Evolutionary conservation across 2,888 invertebrate genomes (phyloP), one percentile per base, ranked within the genome.

Genomic region (Alentia gelatinosa): DNA sequence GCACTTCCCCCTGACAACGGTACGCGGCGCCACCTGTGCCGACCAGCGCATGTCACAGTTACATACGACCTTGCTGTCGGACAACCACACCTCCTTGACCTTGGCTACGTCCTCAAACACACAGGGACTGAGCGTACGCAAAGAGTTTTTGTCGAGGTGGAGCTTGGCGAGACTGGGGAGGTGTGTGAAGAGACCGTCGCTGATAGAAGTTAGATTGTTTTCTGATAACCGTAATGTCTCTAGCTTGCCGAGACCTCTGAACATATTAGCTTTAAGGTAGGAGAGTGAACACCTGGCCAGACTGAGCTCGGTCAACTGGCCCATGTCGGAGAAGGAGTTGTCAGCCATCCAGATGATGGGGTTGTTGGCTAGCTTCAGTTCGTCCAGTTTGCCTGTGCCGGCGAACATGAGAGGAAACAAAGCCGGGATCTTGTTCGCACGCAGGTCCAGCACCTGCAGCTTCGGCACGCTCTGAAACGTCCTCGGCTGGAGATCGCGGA

Each of bases 341-440:
- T 91, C 91, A 30, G 90, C 92, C 30, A 93, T 91, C 84, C 93
- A 90, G 35, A 91, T 42, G 39, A 93, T 79, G 1, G 91, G 92
- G 89, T 93, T 93, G 37, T 92, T 68, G 42, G 68, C 84, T 19
- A 93, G 91, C 15, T 83, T 89, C 26, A 93, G 92, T 9, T 42
- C 90, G 79, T 91, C 79, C 15, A 93, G 91, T 9, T 33, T 63
- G 0, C 30, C n/a, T 74, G 93, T 89, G 0, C 93, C 93, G 23
- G 68, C 47, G 50, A 93, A 91, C 93, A 93, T 93, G 40, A 92
- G 91, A 15, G 93, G 93, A 63, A 93, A 93, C 12, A 93, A 89
- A 4, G 93, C 93, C 0, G 92, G 91, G 84, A 93, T 92, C 35
- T 83, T 30, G 90, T 93, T 93, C 68, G 90, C 39, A 23, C 91